These are phyloP conservation scores for Enteromius viviparus DNA, from an alignment of 2,797 vertebrate genomes.

Conservation along the genomic window DNA sequence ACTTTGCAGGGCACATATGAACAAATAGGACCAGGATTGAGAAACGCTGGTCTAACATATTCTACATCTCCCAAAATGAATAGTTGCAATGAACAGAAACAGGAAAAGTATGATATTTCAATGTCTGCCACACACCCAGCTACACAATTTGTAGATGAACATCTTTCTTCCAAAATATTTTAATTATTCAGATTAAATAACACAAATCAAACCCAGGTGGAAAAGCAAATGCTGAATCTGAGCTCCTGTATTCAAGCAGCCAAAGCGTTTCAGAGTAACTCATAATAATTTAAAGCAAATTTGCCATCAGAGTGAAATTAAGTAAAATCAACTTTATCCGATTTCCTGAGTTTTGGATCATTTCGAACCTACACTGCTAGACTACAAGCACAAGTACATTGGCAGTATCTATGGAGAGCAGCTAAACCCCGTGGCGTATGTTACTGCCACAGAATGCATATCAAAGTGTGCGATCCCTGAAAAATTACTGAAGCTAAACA, in stretches of 20 bases:
- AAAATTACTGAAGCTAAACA: conserved; percentile 55
- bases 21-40: too few species aligned
- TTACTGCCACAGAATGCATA: conserved; percentile 44
- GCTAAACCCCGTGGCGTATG: conserved; percentile 46
- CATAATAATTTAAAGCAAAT: neutral
- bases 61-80: conserved; percentile 22
- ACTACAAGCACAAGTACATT: conserved; percentile 21
- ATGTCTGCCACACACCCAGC: conserved; percentile 37
- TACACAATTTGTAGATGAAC: conserved; percentile 47
- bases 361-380: conserved; percentile 14
- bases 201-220: conserved; percentile 48
- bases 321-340: conserved; percentile 6
- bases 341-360: conserved; percentile 49
- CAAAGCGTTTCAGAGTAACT: conserved; percentile 23
- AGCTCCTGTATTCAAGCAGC: conserved; percentile 26
- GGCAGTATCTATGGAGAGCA: conserved; percentile 34
- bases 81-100: conserved; percentile 45
- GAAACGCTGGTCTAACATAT: neutral
- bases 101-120: conserved; percentile 28
- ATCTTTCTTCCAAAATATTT: conserved; percentile 64
- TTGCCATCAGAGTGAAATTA: conserved; percentile 1
- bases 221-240: conserved; percentile 12
- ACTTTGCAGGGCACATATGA: too few species aligned
- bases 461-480: conserved; percentile 63
- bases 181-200: conserved; percentile 63